Evolutionary conservation across 2,888 invertebrate species (phyloP), one percentile per base, ranked within the genome.

Genomic region (Sinopyrophorus schimmeli): DNA sequence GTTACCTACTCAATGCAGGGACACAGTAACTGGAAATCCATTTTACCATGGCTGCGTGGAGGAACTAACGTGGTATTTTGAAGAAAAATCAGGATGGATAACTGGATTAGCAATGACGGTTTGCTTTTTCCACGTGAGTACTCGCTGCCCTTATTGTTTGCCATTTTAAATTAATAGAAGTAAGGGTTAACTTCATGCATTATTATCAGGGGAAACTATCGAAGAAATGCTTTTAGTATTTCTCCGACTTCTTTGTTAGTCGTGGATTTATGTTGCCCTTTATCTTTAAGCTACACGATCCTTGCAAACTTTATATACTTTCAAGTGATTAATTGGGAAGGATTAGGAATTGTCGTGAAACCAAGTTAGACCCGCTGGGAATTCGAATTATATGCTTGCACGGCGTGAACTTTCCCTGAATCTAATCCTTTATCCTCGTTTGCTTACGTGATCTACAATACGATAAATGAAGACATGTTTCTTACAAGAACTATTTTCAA

Each of bases 1-100:
- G 0, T 70, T 93, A 41, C 92, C 93, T 0, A 77, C 83, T 1
- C 88, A 89, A 54, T 93, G 93, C 67, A 80, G 92, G 5, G 91
- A 92, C 71, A 85, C 89, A 0, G 89, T 92, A 7, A 92, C 90
- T 1, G 92, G 93, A 38, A 92, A 92, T 71, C 88, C 90, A 1
- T 92, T 87, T 74, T 89, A 86, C 74, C 86, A 90, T 66, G 92
- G 93, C 10, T 94, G 93, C 65, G 86, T 91, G 1, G 89, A 91
- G 54, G 89, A 90, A 66, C 75, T 93, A 57, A 89, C 91, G n/a
- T 89, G 89, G 86, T 91, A 87, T 70, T 78, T 93, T 57, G 91
- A 92, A 68, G 83, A 84, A 44, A 87, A 89, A 71, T 83, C 90
- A 6, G 82, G 84, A 17, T 92, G 92, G 90, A 76, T 92, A 21